Base-by-base conservation (phyloP, 2,888 invertebrate genomes). In the Apotomis turbidana region DNA sequence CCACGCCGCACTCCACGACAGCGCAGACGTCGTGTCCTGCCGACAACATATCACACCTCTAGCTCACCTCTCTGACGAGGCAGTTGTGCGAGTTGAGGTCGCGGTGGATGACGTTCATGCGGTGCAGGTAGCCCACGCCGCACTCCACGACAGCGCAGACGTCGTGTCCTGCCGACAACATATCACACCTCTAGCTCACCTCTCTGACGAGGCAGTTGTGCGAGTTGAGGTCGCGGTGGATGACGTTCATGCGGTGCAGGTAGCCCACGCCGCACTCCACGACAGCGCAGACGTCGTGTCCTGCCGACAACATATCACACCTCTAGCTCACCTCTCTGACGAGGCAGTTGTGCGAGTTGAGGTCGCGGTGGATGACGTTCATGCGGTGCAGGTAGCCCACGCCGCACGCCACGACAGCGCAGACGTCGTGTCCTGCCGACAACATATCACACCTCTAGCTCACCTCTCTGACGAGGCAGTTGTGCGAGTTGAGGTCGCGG, bases 31-130 rank as follows among this genome's bases (percentile, higher is more conserved):
- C 0, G 74, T 38, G 74, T 91, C 90, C 89, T 91, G 80, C 10
- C 10, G 4, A 36, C n/a, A 59, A n/a, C n/a, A 38, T 5, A 0
- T n/a, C 2, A 5, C 41, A 10, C 15, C 15, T 15, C 15, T 15
- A 15, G 15, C 71, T 87, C 82, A 96, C 96, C 92, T 97, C 97
- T 81, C 97, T 94, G 63, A 98, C 97, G 78, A 99, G 95, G 88
- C 98, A 99, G 94, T 99, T 99, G 89, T 98, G 97, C 38, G 98
- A 98, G 94, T 98, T 99, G 83, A 99, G 95, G 94, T 99, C 99
- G 68, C 98, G 93, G 91, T 99, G 99, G 78, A 99, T 98, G 77
- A 99, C 97, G 89, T 97, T 97, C 96, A 97, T 97, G 78, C 97
- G 97, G 92, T 99, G 99, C 74, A 99, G 94, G 91, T 99, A 99